Base-by-base conservation (phyloP, 2,888 invertebrate genomes). In the Lomographa bimaculata region DNA sequence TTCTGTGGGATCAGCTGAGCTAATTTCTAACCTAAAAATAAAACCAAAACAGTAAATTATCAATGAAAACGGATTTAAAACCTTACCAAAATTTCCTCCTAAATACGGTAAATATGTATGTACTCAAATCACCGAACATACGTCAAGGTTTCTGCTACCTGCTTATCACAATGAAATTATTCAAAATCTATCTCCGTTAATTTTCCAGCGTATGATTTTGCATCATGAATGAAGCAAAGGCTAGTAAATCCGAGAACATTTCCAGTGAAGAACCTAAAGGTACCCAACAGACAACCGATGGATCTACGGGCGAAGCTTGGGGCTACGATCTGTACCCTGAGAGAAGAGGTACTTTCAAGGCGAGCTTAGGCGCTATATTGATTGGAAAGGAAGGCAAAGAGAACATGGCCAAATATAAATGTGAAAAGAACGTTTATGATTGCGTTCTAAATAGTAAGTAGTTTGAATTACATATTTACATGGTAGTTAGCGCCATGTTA, bases 261-360 rank as follows among this genome's bases (percentile, higher is more conserved):
- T 25, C 14, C 37, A 6, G 7, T 49, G 43, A 42, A 47, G 46
- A 45, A 17, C 44, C 47, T 18, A 45, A 19, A 24, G 43, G 33
- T 0, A 54, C 16, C 6, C 33, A 47, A 40, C 42, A 48, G 1
- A 54, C 33, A 17, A 6, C 27, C 18, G 44, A 50, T 5, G 27
- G 26, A 14, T n/a, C n/a, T n/a, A n/a, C n/a, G n/a, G n/a, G n/a
- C n/a, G 80, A 84, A 46, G 62, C 87, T 3, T 95, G 94, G 94
- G 95, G 95, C 41, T 95, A 94, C 65, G 94, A 96, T 81, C 85
- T 96, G 45, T 97, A 96, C 70, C 97, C 97, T 0, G 95, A 96
- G 74, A 90, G 97, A 57, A 91, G 92, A 60, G 93, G 94, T 0
- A 79, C 89, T 17, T 91, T 87, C 56, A 89, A 90, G 46, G 87